Base-by-base conservation (phyloP, 2,797 vertebrate genomes). In the Darevskia mixta region DNA sequence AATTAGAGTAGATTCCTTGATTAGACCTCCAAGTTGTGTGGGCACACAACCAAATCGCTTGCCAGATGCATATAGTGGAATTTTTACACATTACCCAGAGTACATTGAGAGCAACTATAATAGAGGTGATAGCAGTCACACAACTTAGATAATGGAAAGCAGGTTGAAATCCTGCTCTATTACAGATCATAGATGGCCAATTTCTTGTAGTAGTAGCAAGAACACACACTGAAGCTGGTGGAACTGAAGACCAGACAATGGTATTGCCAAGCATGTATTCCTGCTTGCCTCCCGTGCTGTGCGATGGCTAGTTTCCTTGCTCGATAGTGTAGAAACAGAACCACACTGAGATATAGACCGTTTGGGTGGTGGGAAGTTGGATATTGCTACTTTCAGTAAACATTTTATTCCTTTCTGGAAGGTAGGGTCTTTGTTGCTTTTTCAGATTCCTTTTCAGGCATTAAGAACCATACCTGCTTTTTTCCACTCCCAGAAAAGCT, bases 391-490 rank as follows among this genome's bases (percentile, higher is more conserved):
- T n/a, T 66, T 75, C 32, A 25, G 29, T 32, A 25, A 18, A 86
- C 3, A 8, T 32, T 8, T 25, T 66, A 23, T 69, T 11, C 35
- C 38, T 7, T 75, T 20, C 29, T 43, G 78, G 78, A 80, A 13
- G 10, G 35, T 35, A 25, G 10, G 11, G 11, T 55, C 17, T 45
- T 85, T 58, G 1, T 25, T n/a, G 71, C 1, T 72, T 0, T 49
- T 77, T 41, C 4, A 86, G 15, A 71, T 73, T 32, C 0, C 43
- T 61, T 85, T 87, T 64, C 11, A 80, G 35, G 8, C 0, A 0
- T 18, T 86, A 77, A 58, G 88, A 93, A 78, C 1, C 45, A 1
- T 79, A 45, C 92, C 35, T 72, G 41, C 83, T 32, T 25, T 87
- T 90, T 89, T 20, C 32, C 38, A 32, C 10, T 41, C 43, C 77